Percentiles rank a stretch among this genome's conserved stretches.
phyloP scores from a whole-genome alignment of 2,113 vertebrate species.

The Arothron firmamentum region DNA sequence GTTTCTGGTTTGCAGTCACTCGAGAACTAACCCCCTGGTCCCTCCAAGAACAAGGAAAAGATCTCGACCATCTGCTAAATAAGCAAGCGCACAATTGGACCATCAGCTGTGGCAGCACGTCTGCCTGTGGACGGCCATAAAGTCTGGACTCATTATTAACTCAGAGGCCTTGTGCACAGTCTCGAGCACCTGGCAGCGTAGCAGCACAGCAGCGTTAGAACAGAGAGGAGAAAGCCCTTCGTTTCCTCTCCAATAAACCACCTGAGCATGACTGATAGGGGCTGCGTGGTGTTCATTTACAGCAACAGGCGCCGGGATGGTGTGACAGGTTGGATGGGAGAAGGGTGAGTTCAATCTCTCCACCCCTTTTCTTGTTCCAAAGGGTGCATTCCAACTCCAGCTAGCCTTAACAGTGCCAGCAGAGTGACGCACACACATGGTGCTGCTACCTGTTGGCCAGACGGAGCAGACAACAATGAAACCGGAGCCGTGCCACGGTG shows the following conservation, averaged over 20 bases:
- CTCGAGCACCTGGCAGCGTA: conserved; percentile 43
- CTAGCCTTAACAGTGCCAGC: conserved; percentile 14
- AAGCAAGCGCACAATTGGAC: conserved; percentile 37
- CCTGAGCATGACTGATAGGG: conserved; percentile 58
- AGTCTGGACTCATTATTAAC: conserved; percentile 48
- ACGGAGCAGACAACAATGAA: conserved; percentile 23
- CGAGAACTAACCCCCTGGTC: neutral
- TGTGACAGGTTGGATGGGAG: conserved; percentile 38
- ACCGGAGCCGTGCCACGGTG: neutral
- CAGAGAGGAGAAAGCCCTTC: conserved; percentile 36
- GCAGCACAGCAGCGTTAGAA: conserved; percentile 34
- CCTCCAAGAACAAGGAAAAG: conserved; percentile 5
- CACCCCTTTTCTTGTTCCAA: conserved; percentile 11
- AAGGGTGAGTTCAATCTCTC: conserved; percentile 31
- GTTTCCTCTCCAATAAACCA: conserved; percentile 58
- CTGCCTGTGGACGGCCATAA: conserved; percentile 37
- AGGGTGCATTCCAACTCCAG: conserved; percentile 12
- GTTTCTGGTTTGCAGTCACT: neutral
- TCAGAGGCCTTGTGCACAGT: conserved; percentile 34
- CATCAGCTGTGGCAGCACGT: conserved; percentile 29
- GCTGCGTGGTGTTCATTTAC: conserved; percentile 53
- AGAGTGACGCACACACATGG: conserved; percentile 48
- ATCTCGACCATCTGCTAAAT: conserved; percentile 29
- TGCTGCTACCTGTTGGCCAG: conserved; percentile 53
- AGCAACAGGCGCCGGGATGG: conserved; percentile 41